A percentile compares a stretch with the other conserved stretches of the same genome.
Evolutionary conservation across 2,797 vertebrate species (phyloP).

Genomic region (Rhinoraja longicauda): DNA sequence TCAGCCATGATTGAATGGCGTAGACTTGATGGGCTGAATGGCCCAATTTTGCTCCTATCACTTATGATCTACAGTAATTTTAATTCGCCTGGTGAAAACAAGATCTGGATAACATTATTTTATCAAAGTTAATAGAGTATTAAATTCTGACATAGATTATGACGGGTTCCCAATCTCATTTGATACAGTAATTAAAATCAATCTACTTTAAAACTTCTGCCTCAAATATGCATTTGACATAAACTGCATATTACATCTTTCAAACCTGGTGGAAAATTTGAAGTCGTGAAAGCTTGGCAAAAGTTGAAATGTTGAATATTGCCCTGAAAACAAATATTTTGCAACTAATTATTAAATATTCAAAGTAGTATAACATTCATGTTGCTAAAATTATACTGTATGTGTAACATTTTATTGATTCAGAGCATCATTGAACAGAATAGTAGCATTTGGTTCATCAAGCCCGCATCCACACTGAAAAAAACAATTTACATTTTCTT

Average conservation of each 20-base stretch:
- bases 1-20: no score
- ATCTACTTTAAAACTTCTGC: background rate
- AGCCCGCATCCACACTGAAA: no score
- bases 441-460: no score
- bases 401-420: no score
- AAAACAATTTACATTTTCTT: no score
- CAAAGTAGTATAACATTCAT: no score
- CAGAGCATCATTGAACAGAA: no score
- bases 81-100: background rate
- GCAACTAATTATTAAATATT: no score
- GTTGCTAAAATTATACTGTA: background rate
- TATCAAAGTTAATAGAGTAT: background rate
- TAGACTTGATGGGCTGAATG: no score
- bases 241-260: background rate
- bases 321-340: background rate
- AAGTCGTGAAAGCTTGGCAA: background rate
- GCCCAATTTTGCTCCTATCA: no score
- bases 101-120: background rate
- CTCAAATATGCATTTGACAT: background rate
- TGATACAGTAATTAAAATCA: background rate
- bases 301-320: background rate
- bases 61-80: no score
- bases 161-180: background rate
- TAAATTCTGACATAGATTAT: background rate
- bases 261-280: background rate